Conservation (phyloP, 2,113 vertebrate genomes). For the Tragulus kanchil region DNA sequence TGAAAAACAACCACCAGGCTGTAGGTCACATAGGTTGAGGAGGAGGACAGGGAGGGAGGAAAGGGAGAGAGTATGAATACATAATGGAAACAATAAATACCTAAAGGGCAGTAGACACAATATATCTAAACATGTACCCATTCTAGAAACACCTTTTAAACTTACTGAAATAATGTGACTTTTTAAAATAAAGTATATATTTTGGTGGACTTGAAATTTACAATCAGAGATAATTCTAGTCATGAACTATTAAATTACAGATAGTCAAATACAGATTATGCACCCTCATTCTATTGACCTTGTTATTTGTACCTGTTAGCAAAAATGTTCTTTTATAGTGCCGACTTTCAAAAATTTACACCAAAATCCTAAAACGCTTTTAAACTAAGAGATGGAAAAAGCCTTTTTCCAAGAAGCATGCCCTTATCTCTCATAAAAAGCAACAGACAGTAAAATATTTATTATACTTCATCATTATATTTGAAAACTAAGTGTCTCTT, state of each 20-base stretch:
- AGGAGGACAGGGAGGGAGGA: rapidly evolving
- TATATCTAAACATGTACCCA: not conserved
- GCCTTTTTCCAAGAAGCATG: not conserved
- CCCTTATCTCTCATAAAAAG: not conserved
- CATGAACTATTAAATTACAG: not conserved
- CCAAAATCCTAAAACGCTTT: slow-evolving; percentile 16
- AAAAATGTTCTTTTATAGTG: not conserved
- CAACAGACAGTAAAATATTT: not conserved
- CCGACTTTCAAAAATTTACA: not conserved
- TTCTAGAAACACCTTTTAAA: not conserved
- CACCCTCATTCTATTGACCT: not conserved
- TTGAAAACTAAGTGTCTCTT: slow-evolving; percentile 6
- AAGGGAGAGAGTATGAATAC: not conserved
- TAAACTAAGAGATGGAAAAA: slow-evolving; percentile 11
- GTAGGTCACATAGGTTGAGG: not conserved
- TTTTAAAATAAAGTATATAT: slow-evolving; percentile 3
- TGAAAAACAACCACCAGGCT: not conserved
- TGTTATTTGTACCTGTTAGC: not conserved
- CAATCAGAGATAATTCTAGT: not conserved
- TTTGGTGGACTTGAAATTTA: not conserved
- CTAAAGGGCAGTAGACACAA: not conserved
- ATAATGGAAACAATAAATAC: not conserved
- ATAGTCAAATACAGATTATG: not conserved
- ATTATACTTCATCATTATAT: not conserved
- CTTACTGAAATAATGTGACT: not conserved